Evolutionary conservation across 2,888 invertebrate genomes (phyloP), one percentile per base, ranked within the genome.

Genomic region (Neelides folsomi): DNA sequence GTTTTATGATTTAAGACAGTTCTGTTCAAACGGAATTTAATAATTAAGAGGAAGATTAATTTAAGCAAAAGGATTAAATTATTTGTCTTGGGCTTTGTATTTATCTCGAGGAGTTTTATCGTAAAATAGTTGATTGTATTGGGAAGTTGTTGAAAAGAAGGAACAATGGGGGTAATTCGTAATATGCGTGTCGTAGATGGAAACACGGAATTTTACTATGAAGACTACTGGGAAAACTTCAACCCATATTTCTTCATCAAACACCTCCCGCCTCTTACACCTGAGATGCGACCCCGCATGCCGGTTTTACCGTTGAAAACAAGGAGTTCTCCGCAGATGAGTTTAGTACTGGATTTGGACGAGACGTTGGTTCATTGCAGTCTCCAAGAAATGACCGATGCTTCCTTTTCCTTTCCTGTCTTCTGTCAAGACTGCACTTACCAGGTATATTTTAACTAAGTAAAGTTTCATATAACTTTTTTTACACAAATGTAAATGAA

Each of bases 281-380:
- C 81, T 43, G 85, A 85, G 61, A 81, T 86, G 79, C 72, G 80
- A 61, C 77, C 79, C 1, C 74, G 80, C 62, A 80, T 81, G 66
- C 86, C 87, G 2, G 93, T 93, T 1, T 73, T 94, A 52, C 94
- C 94, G 0, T 74, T 93, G 40, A 89, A 89, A 69, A 94, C 93
- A 0, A 73, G 93, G 47, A 88, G 89, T 66, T 87, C 89, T 66
- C 93, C 93, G 0, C 87, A 90, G 68, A 92, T 90, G 65, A 77
- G 78, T 35, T 70, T 80, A 2, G 79, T 79, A 4, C 70, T 79
- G 63, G 93, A 93, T 71, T 74, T 94, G 71, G 94, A 95, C 71
- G 94, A 95, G 73, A 95, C 94, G 0, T 72, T 95, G 66, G 94
- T 94, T 2, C 94, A 94, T 70, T 94, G 94, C 71, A 90, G 90